These are phyloP conservation scores for Olivierus martensii DNA, from an alignment of 1,140 invertebrate species.

Conservation along the genomic window DNA sequence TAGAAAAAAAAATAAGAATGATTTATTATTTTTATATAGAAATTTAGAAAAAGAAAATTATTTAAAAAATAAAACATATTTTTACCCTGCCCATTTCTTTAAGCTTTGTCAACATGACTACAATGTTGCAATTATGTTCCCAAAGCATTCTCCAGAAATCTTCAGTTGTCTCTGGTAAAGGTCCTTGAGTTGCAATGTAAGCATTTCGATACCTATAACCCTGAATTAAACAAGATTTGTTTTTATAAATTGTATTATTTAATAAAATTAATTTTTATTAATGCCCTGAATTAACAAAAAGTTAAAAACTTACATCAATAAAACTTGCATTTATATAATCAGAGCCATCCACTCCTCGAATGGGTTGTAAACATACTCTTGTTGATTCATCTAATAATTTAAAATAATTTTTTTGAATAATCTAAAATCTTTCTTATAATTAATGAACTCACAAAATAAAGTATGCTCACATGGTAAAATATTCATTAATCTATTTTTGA, in stretches of 20 bases:
- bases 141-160: constrained; percentile 99
- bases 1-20: no score
- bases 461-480: constrained; percentile 72
- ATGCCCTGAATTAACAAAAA: no score
- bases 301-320: constrained; percentile 77
- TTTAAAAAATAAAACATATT: no score
- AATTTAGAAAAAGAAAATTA: no score
- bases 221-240: constrained; percentile 20
- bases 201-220: constrained; percentile 61
- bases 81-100: constrained; percentile 91
- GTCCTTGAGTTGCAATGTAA: constrained; percentile 97
- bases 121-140: constrained; percentile 98
- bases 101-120: constrained; percentile 96
- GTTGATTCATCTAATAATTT: constrained; percentile 54
- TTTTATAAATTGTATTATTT: not conserved
- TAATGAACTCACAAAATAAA: not conserved
- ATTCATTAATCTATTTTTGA: constrained; percentile 94
- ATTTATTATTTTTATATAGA: no score
- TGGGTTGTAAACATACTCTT: constrained; percentile 80
- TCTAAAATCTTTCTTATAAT: no score
- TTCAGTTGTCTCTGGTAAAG: constrained; percentile 85
- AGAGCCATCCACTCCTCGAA: constrained; percentile 81
- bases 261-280: not conserved
- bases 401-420: no score
- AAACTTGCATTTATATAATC: constrained; percentile 99